Evolutionary conservation across 2,888 invertebrate species (phyloP).

Genomic region (Malachius bipustulatus): DNA sequence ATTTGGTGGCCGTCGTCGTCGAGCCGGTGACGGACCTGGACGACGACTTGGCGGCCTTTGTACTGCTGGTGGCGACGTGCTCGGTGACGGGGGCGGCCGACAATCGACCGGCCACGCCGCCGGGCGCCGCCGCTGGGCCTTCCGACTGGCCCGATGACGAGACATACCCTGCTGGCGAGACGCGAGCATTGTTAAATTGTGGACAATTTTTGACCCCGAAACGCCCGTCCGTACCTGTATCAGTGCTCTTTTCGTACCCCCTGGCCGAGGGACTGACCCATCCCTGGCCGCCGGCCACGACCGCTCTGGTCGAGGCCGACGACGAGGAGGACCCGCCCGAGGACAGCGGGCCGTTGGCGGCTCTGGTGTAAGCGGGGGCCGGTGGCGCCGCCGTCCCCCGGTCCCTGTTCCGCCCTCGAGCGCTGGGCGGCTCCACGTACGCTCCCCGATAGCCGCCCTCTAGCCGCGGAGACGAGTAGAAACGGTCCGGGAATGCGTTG

Average conservation of each 20-base stretch:
- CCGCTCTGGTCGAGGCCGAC: slow-evolving; percentile 17
- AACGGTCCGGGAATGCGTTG: slow-evolving; percentile 38
- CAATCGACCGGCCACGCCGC: slow-evolving; percentile 43
- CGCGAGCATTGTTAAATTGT: not conserved
- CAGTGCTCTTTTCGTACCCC: no score
- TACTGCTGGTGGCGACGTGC: slow-evolving; percentile 38
- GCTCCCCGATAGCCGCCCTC: no score
- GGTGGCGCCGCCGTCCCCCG: slow-evolving; percentile 33
- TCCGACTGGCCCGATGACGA: slow-evolving; percentile 39
- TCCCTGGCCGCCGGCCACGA: slow-evolving; percentile 33
- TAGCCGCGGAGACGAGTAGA: slow-evolving; percentile 37
- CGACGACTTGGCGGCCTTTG: slow-evolving; percentile 42
- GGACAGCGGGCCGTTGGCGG: slow-evolving; percentile 14
- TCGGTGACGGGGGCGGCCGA: slow-evolving; percentile 41
- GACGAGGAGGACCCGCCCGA: slow-evolving; percentile 12
- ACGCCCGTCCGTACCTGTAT: slow-evolving; percentile 43
- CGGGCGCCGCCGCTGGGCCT: slow-evolving; percentile 40
- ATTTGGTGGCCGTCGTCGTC: slow-evolving; percentile 36
- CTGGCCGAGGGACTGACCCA: slow-evolving; percentile 29
- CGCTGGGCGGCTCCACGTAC: no score
- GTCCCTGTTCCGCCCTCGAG: slow-evolving; percentile 35
- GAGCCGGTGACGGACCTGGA: slow-evolving; percentile 40
- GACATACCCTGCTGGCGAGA: no score
- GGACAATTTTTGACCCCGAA: slow-evolving; percentile 28
- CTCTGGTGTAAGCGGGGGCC: slow-evolving; percentile 15